Conservation (phyloP, 2,113 vertebrate genomes). For the Mustelus asterias region DNA sequence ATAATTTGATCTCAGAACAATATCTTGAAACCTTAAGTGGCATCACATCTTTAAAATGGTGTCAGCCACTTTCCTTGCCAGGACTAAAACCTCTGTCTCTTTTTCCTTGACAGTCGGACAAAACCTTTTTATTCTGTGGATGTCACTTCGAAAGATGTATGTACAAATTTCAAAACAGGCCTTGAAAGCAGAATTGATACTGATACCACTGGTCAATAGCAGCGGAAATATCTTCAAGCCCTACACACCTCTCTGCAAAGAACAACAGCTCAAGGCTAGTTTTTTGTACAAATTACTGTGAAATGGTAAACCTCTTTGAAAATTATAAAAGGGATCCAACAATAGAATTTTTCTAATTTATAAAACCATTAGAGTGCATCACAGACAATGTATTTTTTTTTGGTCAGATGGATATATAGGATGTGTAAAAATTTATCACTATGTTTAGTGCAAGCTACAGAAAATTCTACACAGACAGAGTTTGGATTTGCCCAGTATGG, state of each 20-base stretch:
- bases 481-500: not conserved
- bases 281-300: conserved; percentile 22
- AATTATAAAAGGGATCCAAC: not conserved
- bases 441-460: not conserved
- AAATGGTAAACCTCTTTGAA: conserved; percentile 29
- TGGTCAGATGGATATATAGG: not conserved
- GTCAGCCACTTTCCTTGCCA: not conserved
- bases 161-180: not conserved
- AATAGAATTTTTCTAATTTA: not conserved
- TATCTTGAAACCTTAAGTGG: not conserved
- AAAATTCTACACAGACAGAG: not conserved
- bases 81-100: not conserved
- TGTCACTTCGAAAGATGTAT: conserved; percentile 1
- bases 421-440: not conserved
- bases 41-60: not conserved
- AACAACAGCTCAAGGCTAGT: conserved; percentile 7
- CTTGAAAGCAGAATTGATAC: not conserved
- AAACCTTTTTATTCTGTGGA: conserved; percentile 10
- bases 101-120: not conserved
- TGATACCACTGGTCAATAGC: conserved; percentile 10
- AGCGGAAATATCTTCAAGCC: not conserved
- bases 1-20: not conserved
- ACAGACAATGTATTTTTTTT: not conserved
- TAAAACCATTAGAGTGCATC: not conserved
- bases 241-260: not conserved